Evolutionary conservation across 2,888 invertebrate genomes (phyloP).

Genomic region (Ferdinandea cuprea): DNA sequence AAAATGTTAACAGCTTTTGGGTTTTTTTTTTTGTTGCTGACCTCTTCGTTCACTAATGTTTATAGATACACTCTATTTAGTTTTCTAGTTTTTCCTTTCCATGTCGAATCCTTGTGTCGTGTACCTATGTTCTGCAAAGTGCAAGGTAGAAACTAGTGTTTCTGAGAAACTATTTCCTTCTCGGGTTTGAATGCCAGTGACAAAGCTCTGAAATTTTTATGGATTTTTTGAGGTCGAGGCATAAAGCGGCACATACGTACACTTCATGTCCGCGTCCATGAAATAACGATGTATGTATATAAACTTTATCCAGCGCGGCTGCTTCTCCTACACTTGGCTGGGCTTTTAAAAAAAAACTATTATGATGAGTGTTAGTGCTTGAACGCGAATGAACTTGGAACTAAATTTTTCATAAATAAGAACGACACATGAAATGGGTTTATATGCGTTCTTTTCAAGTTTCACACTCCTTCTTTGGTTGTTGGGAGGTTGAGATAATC

Average conservation of each 20-base stretch:
- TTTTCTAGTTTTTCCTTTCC: constrained; percentile 35
- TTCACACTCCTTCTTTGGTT: background rate
- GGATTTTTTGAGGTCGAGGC: constrained; percentile 48
- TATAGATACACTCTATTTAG: constrained; percentile 41
- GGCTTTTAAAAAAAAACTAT: constrained; percentile 20
- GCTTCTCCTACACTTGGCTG: constrained; percentile 14
- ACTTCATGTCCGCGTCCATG: background rate
- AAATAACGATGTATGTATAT: constrained; percentile 3
- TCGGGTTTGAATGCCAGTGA: constrained; percentile 35
- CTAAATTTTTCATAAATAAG: background rate
- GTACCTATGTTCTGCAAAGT: constrained; percentile 5
- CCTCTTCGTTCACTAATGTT: background rate
- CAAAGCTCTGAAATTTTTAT: constrained; percentile 42
- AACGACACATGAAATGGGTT: constrained; percentile 6
- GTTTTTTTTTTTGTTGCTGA: constrained; percentile 13
- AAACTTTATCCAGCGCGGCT: constrained; percentile 5
- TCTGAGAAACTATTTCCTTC: background rate
- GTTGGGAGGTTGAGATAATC: constrained; percentile 19
- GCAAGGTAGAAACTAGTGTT: constrained; percentile 19
- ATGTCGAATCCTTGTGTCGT: constrained; percentile 44
- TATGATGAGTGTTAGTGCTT: background rate
- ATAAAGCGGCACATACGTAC: constrained; percentile 16
- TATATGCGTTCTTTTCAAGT: background rate
- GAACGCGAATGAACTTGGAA: constrained; percentile 13
- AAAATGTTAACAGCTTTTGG: constrained; percentile 40